A percentile compares a stretch with the other conserved stretches of the same genome.
phyloP scores from a whole-genome alignment of 2,888 invertebrate species.

The Rhabditoides inermis region DNA sequence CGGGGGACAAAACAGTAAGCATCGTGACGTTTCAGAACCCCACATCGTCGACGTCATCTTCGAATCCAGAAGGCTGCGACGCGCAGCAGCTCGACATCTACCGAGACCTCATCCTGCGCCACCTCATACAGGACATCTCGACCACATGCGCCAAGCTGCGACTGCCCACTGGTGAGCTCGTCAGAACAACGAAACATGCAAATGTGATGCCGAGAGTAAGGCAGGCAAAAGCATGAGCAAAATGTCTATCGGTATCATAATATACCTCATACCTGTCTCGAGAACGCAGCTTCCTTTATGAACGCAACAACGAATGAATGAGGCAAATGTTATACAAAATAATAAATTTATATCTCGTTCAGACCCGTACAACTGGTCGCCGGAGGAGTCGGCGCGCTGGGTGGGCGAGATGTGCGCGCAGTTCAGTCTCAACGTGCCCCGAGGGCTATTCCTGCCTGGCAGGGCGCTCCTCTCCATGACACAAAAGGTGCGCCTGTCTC shows the following conservation, averaged over 20 bases:
- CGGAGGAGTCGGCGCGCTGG: conserved; percentile 40
- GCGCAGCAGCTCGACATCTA: conserved; percentile 41
- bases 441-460: conserved; percentile 28
- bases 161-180: conserved; percentile 30
- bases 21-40: conserved; percentile 13
- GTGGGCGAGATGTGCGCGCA: conserved; percentile 47
- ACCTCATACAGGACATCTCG: conserved; percentile 49
- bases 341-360: background rate
- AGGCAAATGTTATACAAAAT: no score
- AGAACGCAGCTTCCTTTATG: no score
- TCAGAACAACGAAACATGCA: no score
- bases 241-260: no score
- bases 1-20: no score
- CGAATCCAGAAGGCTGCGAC: conserved; percentile 7
- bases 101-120: conserved; percentile 49
- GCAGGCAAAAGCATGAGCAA: no score
- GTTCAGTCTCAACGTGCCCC: conserved; percentile 36
- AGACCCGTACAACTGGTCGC: conserved; percentile 40
- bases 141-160: conserved; percentile 46
- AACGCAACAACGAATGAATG: no score
- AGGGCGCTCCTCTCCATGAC: conserved; percentile 32
- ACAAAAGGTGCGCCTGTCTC: no score
- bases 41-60: conserved; percentile 13
- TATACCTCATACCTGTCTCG: no score
- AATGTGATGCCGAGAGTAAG: no score